Percentiles rank a stretch among this genome's conserved stretches.
phyloP scores from a whole-genome alignment of 2,888 invertebrate species.

The Rotaria magnacalcarata region DNA sequence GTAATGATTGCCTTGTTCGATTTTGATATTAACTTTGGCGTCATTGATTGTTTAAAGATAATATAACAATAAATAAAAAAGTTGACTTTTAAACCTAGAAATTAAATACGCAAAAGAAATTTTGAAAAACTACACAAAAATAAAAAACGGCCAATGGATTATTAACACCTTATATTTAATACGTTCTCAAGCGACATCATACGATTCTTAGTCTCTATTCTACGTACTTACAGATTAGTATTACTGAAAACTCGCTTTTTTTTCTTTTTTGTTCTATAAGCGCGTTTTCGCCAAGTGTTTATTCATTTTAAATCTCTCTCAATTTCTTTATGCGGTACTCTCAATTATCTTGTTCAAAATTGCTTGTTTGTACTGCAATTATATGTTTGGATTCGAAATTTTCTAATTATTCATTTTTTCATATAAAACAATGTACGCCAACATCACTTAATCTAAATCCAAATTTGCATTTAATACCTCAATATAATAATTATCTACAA shows the following conservation, averaged over 20 bases:
- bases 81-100: neutral
- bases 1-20: neutral
- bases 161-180: neutral
- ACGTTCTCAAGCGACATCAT: slow-evolving; percentile 17
- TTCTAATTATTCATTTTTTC: neutral
- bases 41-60: neutral
- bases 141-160: neutral
- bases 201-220: neutral
- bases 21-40: neutral
- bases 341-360: neutral
- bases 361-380: neutral
- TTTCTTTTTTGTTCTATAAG: neutral
- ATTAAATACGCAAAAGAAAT: neutral
- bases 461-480: neutral
- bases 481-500: neutral
- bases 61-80: neutral
- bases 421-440: neutral
- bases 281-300: neutral
- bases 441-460: neutral
- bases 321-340: neutral
- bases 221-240: neutral
- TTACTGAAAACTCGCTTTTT: too few species aligned
- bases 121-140: neutral
- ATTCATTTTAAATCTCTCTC: neutral
- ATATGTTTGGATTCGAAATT: neutral